Evolutionary conservation across 1,140 invertebrate species (phyloP).

Genomic region (Aphelenchoides avenae): DNA sequence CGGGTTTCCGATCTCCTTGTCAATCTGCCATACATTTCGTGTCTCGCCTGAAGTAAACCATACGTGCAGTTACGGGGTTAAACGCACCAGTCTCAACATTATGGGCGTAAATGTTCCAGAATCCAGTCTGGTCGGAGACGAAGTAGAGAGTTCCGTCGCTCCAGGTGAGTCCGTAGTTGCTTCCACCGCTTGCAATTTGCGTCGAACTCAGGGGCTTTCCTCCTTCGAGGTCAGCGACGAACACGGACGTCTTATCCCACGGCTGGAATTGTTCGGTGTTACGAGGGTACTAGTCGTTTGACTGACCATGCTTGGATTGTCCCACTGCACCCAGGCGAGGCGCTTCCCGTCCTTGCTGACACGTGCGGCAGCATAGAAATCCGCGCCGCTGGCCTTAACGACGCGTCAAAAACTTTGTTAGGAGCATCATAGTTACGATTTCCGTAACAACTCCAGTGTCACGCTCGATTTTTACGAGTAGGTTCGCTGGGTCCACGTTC

Average conservation of each 20-base stretch:
- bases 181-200: constrained; percentile 3
- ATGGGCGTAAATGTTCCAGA: constrained; percentile 30
- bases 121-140: constrained; percentile 12
- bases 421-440: background rate
- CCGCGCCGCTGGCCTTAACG: constrained; percentile 15
- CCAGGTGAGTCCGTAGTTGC: constrained; percentile 16
- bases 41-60: no score
- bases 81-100: constrained; percentile 2
- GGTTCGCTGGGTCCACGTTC: constrained; percentile 7
- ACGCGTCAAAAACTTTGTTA: no score
- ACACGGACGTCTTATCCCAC: constrained; percentile 29
- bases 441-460: constrained; percentile 5
- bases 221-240: constrained; percentile 15
- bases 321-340: constrained; percentile 27
- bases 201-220: background rate
- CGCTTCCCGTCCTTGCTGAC: constrained; percentile 26
- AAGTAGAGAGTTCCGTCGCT: constrained; percentile 21
- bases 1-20: no score
- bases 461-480: constrained; percentile 7
- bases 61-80: no score
- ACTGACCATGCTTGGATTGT: constrained; percentile 33
- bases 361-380: constrained; percentile 31
- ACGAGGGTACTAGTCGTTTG: background rate
- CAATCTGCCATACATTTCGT: no score
- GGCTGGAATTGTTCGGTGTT: constrained; percentile 13